Base-by-base conservation (phyloP, 2,113 vertebrate genomes). In the Nettapus auritus region DNA sequence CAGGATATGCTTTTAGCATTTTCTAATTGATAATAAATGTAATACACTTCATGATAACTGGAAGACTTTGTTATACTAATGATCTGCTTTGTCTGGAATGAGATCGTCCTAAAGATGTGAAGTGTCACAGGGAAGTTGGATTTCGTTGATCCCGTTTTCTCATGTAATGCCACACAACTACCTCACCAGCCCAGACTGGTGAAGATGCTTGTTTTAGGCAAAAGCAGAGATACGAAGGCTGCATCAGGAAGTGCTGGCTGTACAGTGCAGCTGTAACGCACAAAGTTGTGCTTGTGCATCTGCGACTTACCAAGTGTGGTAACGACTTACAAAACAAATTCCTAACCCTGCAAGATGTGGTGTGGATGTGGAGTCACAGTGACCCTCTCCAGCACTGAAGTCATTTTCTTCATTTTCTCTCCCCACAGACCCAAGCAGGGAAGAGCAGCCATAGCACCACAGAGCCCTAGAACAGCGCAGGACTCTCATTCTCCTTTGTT, bases 341-440 rank as follows among this genome's bases (percentile, higher is more conserved):
- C 12, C 0, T 11, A 50, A 71, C 38, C 69, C 59, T 25, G 17
- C 73, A 44, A 56, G 33, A n/a, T 25, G 14, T 36, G 38, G 57
- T 33, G 73, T 1, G 29, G 50, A 59, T 1, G 1, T 13, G 40
- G 59, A 2, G 3, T 9, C 73, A 70, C 74, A 29, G 64, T 0
- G 0, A 55, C n/a, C 12, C 66, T 38, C 36, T 70, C 13, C 0
- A 6, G 63, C 34, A 42, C 38, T n/a, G 34, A 64, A 56, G 25
- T 19, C 13, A 22, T 29, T 21, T 56, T 31, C 64, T 64, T 19
- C 13, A 22, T 29, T 21, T 56, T 31, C 64, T 64, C 38, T n/a
- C 9, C 8, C 4, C 19, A 22, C 7, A 36, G 3, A 84, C 56
- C 14, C 74, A 40, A 0, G 0, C 2, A 0, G 0, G 31, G 46